Evolutionary conservation across 2,113 vertebrate species (phyloP).

Genomic region (Istiophorus platypterus): DNA sequence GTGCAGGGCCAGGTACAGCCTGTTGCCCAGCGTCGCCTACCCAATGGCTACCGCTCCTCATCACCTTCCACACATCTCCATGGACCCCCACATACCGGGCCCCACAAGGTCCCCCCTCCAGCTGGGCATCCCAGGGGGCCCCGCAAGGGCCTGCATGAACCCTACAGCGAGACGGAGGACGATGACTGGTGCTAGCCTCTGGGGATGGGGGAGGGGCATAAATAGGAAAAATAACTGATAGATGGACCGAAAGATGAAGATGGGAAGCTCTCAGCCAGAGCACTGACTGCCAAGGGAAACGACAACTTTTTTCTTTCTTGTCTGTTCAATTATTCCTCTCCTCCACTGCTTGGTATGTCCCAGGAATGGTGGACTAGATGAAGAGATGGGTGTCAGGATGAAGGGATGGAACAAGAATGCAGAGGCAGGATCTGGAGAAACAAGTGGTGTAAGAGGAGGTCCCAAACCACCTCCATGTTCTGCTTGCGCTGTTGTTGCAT

Average conservation of each 20-base stretch:
- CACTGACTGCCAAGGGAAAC: constrained; percentile 76
- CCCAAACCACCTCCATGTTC: constrained; percentile 40
- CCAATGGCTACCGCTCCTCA: constrained; percentile 90
- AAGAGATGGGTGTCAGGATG: constrained; percentile 43
- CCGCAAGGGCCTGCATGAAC: constrained; percentile 90
- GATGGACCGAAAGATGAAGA: constrained; percentile 40
- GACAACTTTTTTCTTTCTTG: constrained; percentile 73
- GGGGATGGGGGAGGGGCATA: constrained; percentile 70
- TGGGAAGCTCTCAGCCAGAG: constrained; percentile 62
- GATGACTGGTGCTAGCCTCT: constrained; percentile 95
- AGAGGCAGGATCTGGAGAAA: constrained; percentile 50
- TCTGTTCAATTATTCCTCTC: constrained; percentile 66
- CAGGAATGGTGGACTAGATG: constrained; percentile 31
- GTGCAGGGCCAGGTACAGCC: constrained; percentile 77
- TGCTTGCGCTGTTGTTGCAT: constrained; percentile 61
- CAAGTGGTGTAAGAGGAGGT: constrained; percentile 27
- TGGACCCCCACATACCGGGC: constrained; percentile 79
- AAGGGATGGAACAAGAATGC: constrained; percentile 55
- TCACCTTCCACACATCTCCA: constrained; percentile 87
- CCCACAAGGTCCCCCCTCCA: constrained; percentile 83
- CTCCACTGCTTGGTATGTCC: constrained; percentile 71
- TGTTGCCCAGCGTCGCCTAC: constrained; percentile 86
- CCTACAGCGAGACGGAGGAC: constrained; percentile 91
- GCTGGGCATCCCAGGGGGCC: constrained; percentile 81
- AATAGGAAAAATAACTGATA: constrained; percentile 39